These are phyloP conservation scores for Melitaea athalia DNA, from an alignment of 2,888 invertebrate genomes.

Conservation along the genomic window DNA sequence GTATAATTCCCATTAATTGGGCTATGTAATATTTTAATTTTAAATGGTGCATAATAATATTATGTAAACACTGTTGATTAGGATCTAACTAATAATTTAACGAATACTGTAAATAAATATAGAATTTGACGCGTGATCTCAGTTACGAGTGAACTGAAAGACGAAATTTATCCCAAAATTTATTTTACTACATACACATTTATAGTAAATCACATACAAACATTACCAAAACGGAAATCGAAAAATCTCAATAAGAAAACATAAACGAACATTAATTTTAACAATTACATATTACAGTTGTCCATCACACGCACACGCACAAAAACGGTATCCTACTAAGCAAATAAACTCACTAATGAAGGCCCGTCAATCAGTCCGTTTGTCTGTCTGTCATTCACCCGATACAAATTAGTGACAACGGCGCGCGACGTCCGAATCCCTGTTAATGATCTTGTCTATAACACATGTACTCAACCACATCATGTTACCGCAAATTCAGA, in stretches of 20 bases:
- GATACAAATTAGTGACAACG: constrained; percentile 71
- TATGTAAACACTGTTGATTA: no score
- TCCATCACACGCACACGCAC: constrained; percentile 16
- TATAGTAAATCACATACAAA: no score
- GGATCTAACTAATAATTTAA: no score
- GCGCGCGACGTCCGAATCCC: constrained; percentile 48
- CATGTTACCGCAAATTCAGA: not conserved
- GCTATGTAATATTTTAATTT: no score
- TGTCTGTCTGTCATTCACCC: constrained; percentile 60
- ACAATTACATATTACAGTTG: constrained; percentile 9
- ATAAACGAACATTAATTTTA: constrained; percentile 1
- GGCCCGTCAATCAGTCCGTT: constrained; percentile 70
- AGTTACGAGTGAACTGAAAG: no score
- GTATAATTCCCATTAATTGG: no score
- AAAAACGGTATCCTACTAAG: constrained; percentile 35
- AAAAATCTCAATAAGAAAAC: not conserved
- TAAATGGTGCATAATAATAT: no score
- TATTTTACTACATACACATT: no score
- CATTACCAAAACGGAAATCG: not conserved
- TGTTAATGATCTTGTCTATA: constrained; percentile 64
- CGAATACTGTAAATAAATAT: no score
- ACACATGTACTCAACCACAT: constrained; percentile 22
- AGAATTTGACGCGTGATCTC: no score
- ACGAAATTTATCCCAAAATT: no score
- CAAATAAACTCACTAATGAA: constrained; percentile 63